Conservation (phyloP, 1,140 invertebrate genomes). For the Monochamus saltuarius region DNA sequence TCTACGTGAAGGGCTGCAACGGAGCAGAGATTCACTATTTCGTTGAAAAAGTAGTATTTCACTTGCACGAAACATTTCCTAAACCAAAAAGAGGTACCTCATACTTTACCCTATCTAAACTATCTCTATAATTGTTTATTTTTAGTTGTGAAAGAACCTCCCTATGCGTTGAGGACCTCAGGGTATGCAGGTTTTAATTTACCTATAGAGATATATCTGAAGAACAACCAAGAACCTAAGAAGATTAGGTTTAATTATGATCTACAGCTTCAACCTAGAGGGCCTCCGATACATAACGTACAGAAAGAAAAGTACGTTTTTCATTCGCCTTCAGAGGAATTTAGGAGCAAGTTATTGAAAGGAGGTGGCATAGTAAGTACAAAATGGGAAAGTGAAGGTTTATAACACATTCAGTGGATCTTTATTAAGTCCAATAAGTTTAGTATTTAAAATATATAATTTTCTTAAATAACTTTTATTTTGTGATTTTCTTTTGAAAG, state of each 20-base stretch:
- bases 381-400: neutral
- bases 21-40: constrained; percentile 84
- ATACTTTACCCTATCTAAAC: too few relatives aligned
- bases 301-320: constrained; percentile 78
- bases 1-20: constrained; percentile 89
- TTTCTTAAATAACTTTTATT: too few relatives aligned
- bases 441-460: too few relatives aligned
- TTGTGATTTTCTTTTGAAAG: too few relatives aligned
- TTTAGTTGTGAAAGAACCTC: constrained; percentile 85
- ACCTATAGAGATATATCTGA: constrained; percentile 88
- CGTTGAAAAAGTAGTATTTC: constrained; percentile 93
- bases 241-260: constrained; percentile 87
- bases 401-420: too few relatives aligned
- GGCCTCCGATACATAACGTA: constrained; percentile 66
- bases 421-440: too few relatives aligned
- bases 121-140: constrained; percentile 26
- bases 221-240: constrained; percentile 88
- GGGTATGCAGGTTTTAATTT: constrained; percentile 93
- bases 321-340: constrained; percentile 84
- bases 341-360: constrained; percentile 81
- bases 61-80: constrained; percentile 87
- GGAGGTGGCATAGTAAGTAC: constrained; percentile 70
- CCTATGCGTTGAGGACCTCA: constrained; percentile 87
- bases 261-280: constrained; percentile 73
- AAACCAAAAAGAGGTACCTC: constrained; percentile 81